Evolutionary conservation across 37 sponge, comb jelly and placozoan genomes (phyloP).

Genomic region (Beroe ovata): DNA sequence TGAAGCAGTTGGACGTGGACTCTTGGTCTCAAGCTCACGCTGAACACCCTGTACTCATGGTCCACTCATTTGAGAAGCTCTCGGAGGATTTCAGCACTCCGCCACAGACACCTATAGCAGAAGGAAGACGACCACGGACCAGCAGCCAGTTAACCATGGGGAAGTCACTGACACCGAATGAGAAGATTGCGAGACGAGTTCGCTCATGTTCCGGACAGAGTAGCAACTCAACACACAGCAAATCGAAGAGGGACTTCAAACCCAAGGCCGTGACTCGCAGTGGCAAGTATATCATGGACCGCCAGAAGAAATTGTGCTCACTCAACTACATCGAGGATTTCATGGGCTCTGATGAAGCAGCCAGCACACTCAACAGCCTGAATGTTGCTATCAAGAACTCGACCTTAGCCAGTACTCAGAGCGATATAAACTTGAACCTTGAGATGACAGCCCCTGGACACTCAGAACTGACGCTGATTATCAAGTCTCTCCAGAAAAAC

Average conservation of each 20-base stretch:
- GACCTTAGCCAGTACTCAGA: neutral
- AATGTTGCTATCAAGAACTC: neutral
- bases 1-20: neutral
- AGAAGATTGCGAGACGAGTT: conserved; percentile 5
- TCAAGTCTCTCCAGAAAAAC: neutral
- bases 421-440: neutral
- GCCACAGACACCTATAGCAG: neutral
- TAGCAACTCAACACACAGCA: neutral
- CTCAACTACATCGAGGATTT: neutral
- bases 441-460: neutral
- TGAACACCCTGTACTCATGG: neutral
- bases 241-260: neutral
- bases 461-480: neutral
- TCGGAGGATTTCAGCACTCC: neutral
- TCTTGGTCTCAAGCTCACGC: neutral
- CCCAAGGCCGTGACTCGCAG: neutral
- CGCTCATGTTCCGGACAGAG: neutral
- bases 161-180: neutral
- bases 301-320: neutral
- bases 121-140: neutral
- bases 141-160: neutral
- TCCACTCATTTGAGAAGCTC: neutral
- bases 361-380: neutral
- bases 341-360: neutral
- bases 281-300: neutral